These are phyloP conservation scores for Abramis brama DNA, from an alignment of 2,113 vertebrate species.

Conservation along the genomic window DNA sequence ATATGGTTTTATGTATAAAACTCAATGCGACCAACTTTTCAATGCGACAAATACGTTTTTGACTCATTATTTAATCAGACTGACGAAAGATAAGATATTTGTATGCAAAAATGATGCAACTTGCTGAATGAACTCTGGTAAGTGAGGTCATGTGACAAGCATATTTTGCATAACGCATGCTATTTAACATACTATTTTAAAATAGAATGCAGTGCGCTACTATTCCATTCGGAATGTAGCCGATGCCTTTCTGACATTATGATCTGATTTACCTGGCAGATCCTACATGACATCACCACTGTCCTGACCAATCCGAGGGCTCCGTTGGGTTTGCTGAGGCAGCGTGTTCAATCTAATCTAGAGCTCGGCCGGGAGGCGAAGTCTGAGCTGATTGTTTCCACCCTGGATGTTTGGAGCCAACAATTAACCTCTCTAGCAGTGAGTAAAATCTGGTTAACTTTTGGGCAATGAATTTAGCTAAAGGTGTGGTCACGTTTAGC, in stretches of 20 bases:
- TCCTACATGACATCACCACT: conserved; percentile 76
- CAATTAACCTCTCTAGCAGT: conserved; percentile 84
- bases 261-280: conserved; percentile 65
- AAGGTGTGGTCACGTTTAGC: neutral
- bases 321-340: conserved; percentile 70
- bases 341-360: conserved; percentile 60
- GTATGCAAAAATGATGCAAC: neutral
- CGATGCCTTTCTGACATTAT: neutral
- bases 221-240: neutral
- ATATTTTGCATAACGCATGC: no score
- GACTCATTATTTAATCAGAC: neutral
- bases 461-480: neutral
- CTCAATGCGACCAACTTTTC: no score
- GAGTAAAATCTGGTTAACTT: neutral
- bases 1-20: neutral
- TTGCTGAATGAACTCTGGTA: neutral
- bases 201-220: no score
- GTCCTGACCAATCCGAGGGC: conserved; percentile 76
- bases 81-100: neutral
- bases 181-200: no score
- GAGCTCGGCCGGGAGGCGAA: conserved; percentile 59
- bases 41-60: no score
- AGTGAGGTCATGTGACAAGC: neutral
- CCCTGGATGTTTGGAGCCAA: conserved; percentile 85
- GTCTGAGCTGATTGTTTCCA: conserved; percentile 79